Conservation (phyloP, 2,888 invertebrate species). For the Tryphoninae sp. region DNA sequence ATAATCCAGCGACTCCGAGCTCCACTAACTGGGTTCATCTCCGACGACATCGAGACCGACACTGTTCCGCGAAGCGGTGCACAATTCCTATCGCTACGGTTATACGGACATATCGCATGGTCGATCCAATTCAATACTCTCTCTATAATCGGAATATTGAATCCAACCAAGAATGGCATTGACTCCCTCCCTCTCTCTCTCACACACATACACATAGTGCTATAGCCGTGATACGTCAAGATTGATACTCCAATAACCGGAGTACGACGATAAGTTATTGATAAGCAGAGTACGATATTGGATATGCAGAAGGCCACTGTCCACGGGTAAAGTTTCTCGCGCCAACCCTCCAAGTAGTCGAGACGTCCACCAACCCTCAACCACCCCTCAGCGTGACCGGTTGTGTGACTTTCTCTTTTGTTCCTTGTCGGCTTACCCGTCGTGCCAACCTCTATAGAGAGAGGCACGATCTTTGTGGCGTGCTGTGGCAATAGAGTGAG, state of each 20-base stretch:
- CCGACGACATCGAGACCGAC: not conserved
- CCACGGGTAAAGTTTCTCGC: constrained; percentile 38
- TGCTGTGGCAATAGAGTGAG: constrained; percentile 34
- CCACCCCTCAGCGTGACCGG: constrained; percentile 31
- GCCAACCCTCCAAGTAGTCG: constrained; percentile 7
- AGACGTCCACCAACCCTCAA: constrained; percentile 4
- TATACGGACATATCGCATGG: not conserved
- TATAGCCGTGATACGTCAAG: constrained; percentile 7
- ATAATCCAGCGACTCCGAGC: constrained; percentile 4
- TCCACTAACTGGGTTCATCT: not conserved
- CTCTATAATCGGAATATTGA: constrained; percentile 18
- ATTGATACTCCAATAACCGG: constrained; percentile 43
- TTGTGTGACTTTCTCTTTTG: constrained; percentile 52
- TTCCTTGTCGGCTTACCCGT: constrained; percentile 34
- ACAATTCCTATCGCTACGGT: constrained; percentile 5
- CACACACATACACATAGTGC: not conserved
- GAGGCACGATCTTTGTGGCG: constrained; percentile 11
- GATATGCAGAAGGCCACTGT: constrained; percentile 39
- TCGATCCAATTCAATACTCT: not conserved
- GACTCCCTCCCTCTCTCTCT: too few relatives aligned
- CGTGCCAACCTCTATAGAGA: constrained; percentile 21
- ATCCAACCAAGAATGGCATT: not conserved
- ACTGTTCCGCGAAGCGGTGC: not conserved
- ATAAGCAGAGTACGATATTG: constrained; percentile 27
- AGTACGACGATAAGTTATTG: constrained; percentile 45